Conservation (phyloP, 2,113 vertebrate species). For the Hippocampus comes region DNA sequence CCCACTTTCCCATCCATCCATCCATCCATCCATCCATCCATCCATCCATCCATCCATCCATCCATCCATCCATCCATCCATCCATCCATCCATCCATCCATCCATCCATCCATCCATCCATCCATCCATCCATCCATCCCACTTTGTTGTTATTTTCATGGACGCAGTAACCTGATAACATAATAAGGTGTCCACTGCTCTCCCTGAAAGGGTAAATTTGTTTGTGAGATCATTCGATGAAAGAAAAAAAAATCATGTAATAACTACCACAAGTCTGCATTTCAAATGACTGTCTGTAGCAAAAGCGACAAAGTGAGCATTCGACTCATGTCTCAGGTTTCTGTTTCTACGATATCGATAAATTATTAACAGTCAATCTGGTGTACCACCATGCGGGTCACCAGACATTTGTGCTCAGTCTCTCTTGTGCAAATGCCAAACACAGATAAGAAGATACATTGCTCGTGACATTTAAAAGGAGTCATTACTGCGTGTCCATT, state of each 20-base stretch:
- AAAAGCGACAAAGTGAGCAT: neutral
- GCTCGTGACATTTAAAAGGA: conserved; percentile 64
- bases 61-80: too few species aligned
- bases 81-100: too few species aligned
- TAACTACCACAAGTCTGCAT: neutral
- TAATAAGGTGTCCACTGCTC: too few species aligned
- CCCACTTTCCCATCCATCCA: neutral
- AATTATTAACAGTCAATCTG: neutral
- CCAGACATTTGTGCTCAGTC: conserved; percentile 18
- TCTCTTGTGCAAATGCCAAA: conserved; percentile 32
- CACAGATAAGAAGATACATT: conserved; percentile 53
- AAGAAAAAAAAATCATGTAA: neutral
- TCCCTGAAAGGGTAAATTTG: too few species aligned
- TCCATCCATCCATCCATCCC: neutral
- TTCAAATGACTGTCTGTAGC: neutral
- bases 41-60: too few species aligned
- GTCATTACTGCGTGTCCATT: conserved; percentile 51
- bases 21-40: neutral
- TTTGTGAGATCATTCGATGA: too few species aligned
- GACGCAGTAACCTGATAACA: too few species aligned
- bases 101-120: neutral
- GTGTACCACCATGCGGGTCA: neutral
- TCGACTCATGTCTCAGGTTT: neutral
- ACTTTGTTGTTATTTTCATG: neutral
- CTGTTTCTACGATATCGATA: neutral